phyloP scores from a whole-genome alignment of 2,797 vertebrate genomes.

The Furcifer pardalis region DNA sequence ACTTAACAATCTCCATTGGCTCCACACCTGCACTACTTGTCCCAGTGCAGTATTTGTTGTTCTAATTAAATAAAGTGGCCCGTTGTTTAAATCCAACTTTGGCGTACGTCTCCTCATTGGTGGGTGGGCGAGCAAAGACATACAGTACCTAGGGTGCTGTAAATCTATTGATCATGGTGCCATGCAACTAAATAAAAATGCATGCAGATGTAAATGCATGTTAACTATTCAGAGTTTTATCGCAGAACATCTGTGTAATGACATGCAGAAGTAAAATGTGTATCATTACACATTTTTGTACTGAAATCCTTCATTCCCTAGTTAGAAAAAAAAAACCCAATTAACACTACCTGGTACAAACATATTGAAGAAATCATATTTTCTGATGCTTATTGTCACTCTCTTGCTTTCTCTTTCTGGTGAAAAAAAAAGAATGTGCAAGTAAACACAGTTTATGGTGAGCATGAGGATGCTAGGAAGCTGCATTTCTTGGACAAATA shows the following conservation, averaged over 20 bases:
- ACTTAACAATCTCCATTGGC: too few relatives aligned
- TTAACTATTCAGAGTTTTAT: constrained; percentile 32
- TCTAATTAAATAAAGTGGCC: too few relatives aligned
- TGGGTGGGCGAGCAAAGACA: too few relatives aligned
- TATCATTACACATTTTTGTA: constrained; percentile 38
- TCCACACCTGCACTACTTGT: too few relatives aligned
- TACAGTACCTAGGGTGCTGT: background rate
- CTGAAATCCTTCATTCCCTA: constrained; percentile 41
- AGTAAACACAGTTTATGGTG: constrained; percentile 56
- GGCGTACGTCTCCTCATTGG: too few relatives aligned
- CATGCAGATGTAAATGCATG: background rate
- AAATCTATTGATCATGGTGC: background rate
- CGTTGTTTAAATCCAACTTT: too few relatives aligned
- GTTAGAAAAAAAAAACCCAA: constrained; percentile 46
- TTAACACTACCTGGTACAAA: constrained; percentile 45
- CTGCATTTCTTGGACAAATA: constrained; percentile 62
- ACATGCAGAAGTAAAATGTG: constrained; percentile 40
- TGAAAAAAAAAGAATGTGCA: constrained; percentile 29
- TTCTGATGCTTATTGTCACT: constrained; percentile 22
- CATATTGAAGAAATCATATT: constrained; percentile 39
- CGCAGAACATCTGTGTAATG: background rate
- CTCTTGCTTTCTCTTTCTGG: constrained; percentile 44
- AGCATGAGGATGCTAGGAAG: constrained; percentile 68
- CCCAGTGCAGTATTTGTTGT: too few relatives aligned
- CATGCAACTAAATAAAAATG: background rate